Evolutionary conservation across 2,113 vertebrate genomes (phyloP).

Genomic region (Brachirus orientalis): DNA sequence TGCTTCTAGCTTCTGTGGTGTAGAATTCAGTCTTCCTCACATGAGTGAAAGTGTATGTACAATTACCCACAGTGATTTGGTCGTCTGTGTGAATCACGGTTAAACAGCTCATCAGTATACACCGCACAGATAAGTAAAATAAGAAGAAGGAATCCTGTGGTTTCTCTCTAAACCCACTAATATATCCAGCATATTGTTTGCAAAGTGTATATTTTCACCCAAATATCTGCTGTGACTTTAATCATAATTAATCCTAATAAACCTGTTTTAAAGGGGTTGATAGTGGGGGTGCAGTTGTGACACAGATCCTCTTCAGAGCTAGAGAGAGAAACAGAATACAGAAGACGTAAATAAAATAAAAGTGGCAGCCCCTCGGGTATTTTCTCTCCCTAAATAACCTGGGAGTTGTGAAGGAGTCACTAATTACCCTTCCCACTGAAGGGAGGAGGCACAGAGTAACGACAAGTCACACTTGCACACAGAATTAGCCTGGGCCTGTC

Average conservation of each 20-base stretch:
- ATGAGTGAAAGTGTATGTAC: constrained; percentile 12
- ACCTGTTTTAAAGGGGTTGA: constrained; percentile 56
- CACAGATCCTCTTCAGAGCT: constrained; percentile 59
- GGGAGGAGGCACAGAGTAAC: constrained; percentile 37
- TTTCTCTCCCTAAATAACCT: constrained; percentile 77
- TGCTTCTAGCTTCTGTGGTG: constrained; percentile 7
- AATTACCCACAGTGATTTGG: constrained; percentile 21
- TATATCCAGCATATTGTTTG: constrained; percentile 26
- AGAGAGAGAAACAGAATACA: constrained; percentile 54
- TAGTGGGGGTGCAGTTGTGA: constrained; percentile 41
- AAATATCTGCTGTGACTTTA: constrained; percentile 59
- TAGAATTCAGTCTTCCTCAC: not conserved
- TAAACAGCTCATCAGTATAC: constrained; percentile 50
- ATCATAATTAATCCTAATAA: constrained; percentile 76
- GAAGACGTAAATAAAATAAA: constrained; percentile 76
- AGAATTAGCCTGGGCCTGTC: constrained; percentile 57
- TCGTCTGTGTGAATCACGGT: constrained; percentile 43
- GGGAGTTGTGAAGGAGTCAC: constrained; percentile 74
- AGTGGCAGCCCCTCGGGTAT: constrained; percentile 71
- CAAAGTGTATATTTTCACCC: constrained; percentile 37
- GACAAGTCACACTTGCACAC: constrained; percentile 53
- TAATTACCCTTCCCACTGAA: constrained; percentile 73
- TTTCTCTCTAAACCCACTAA: constrained; percentile 59
- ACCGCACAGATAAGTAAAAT: constrained; percentile 47
- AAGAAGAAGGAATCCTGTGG: constrained; percentile 32